Evolutionary conservation across 2,888 invertebrate genomes (phyloP).

Genomic region (Trilocha varians): DNA sequence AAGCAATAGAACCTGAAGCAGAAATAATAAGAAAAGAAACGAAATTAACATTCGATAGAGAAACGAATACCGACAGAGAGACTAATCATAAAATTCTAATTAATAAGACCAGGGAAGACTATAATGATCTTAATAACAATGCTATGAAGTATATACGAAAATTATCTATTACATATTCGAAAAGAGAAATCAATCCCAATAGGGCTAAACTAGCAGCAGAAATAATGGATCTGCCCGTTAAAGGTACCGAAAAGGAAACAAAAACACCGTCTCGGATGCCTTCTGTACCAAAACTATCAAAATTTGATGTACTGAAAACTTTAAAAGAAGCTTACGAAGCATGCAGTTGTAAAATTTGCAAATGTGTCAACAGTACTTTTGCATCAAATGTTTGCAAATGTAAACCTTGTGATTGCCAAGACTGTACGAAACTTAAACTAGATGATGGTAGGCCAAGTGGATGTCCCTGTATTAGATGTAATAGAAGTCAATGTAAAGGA

Average conservation of each 20-base stretch:
- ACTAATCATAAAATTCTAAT: slow-evolving; percentile 1
- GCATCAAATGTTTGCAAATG: slow-evolving; percentile 24
- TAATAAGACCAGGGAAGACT: background rate
- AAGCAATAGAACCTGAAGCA: too few species aligned
- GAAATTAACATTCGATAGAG: slow-evolving; percentile 4
- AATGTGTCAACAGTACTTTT: slow-evolving; percentile 31
- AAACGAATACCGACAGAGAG: slow-evolving; percentile 1
- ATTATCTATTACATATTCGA: slow-evolving; percentile 1
- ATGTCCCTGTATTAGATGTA: slow-evolving; percentile 22
- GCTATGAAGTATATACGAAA: background rate
- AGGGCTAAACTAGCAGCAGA: slow-evolving; percentile 35
- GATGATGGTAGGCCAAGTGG: slow-evolving; percentile 10
- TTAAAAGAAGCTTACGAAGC: slow-evolving; percentile 47
- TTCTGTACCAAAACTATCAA: slow-evolving; percentile 12
- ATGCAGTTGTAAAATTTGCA: slow-evolving; percentile 55
- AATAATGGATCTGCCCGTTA: slow-evolving; percentile 32
- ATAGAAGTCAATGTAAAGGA: slow-evolving; percentile 20
- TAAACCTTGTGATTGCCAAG: slow-evolving; percentile 31
- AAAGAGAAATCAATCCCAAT: slow-evolving; percentile 12
- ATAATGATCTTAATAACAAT: background rate
- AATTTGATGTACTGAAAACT: slow-evolving; percentile 33
- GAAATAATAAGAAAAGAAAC: slow-evolving; percentile 7
- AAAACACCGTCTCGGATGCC: background rate
- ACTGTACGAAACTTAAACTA: slow-evolving; percentile 18
- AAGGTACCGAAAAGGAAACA: slow-evolving; percentile 22